Base-by-base conservation (phyloP, 2,888 invertebrate genomes). In the Meteorus colon region DNA sequence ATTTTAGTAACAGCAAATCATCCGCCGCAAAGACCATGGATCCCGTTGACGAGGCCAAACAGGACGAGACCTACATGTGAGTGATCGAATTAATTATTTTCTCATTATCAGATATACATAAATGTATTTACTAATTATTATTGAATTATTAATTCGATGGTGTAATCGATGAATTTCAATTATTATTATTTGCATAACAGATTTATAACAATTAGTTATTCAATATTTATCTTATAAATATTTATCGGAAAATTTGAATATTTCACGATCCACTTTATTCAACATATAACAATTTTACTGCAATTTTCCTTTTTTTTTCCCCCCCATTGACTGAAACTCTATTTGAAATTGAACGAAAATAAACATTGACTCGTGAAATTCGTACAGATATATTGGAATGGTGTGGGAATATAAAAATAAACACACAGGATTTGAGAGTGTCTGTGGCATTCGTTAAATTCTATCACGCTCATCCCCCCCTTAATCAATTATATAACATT, bases 21-120 rank as follows among this genome's bases (percentile, higher is more conserved):
- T 90, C 98, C 98, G 84, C 97, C 98, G 82, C 96, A 96, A 90
- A 93, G 98, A 91, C 97, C 97, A 88, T 98, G 98, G 98, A 96
- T 98, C 89, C 96, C 96, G 79, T 92, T 97, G 86, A 95, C 96
- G 78, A 93, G 96, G 90, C 97, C 97, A 80, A 95, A 96, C 90
- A 94, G 95, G 90, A 94, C 94, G 88, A 94, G 96, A 91, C 96
- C 97, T 84, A 95, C 96, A 89, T 97, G 97, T 97, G 92, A 96
- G 96, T 95, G n/a, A 29, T 29, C 27, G 12, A n/a, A 63, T n/a
- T 14, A 62, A 63, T 63, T 34, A 63, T 55, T 55, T 4, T 55
- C 55, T 55, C 55, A 6, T 55, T 19, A 55, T 55, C 4, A 4
- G 19, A 19, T 19, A 19, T 6, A 8, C 19, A 19, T 55, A 24